Percentiles rank a stretch among this genome's conserved stretches.
These are phyloP conservation scores for Thunnus albacares DNA, from an alignment of 2,797 vertebrate genomes.

Conservation along the genomic window DNA sequence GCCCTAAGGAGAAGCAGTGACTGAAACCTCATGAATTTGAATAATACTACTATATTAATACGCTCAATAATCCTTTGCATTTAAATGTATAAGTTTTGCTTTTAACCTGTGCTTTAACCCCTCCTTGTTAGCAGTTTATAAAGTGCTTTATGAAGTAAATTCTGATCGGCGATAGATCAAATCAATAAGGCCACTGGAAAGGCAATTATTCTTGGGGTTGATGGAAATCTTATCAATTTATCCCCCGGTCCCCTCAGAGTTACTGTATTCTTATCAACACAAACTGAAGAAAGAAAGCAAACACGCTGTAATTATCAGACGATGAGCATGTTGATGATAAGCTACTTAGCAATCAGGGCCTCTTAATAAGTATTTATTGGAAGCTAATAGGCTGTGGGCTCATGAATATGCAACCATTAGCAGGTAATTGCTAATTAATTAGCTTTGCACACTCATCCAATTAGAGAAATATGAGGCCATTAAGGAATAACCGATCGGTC, in stretches of 20 bases:
- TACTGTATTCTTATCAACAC: constrained; percentile 17
- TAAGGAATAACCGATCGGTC: constrained; percentile 71
- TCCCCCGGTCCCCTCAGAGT: neutral
- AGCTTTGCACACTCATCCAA: constrained; percentile 74
- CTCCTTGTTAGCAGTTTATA: neutral
- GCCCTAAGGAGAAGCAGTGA: neutral
- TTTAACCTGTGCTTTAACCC: neutral
- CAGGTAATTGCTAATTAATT: constrained; percentile 84
- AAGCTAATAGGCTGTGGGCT: constrained; percentile 74
- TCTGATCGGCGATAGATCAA: neutral
- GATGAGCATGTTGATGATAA: constrained; percentile 66
- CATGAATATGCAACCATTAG: constrained; percentile 79
- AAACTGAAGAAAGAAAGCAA: constrained; percentile 47
- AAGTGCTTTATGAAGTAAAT: neutral
- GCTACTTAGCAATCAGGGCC: constrained; percentile 70
- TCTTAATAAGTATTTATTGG: constrained; percentile 80
- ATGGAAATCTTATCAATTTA: neutral
- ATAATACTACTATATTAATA: too few relatives aligned
- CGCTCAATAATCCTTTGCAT: neutral
- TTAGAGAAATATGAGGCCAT: constrained; percentile 80
- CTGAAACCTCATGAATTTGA: neutral
- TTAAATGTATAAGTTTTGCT: neutral
- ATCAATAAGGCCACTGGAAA: neutral
- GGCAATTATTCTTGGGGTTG: neutral
- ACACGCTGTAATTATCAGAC: constrained; percentile 52